These are phyloP conservation scores for Azemiops feae DNA, from an alignment of 2,113 vertebrate genomes.

Conservation along the genomic window DNA sequence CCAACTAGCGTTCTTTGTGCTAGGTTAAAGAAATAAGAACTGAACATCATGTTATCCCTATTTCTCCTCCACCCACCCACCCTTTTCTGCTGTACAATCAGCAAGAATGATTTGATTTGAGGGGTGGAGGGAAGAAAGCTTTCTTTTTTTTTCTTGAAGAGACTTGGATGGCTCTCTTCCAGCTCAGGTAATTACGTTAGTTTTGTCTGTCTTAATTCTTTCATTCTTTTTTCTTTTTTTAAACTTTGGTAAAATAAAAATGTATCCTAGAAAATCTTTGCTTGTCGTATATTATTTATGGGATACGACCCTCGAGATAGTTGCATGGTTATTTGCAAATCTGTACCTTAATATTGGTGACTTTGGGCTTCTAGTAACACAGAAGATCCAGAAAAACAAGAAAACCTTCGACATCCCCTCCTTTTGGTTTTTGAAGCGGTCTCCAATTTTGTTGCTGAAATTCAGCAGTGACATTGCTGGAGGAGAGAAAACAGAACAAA, in stretches of 20 bases:
- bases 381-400: neutral
- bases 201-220: conserved; percentile 24
- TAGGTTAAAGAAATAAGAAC: conserved; percentile 14
- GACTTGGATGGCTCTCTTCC: conserved; percentile 10
- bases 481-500: neutral
- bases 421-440: neutral
- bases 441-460: neutral
- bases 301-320: no score
- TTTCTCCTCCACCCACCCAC: neutral
- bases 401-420: neutral
- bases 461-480: neutral
- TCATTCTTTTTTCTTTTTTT: neutral
- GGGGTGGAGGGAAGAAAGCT: neutral
- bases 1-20: neutral
- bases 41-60: neutral
- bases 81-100: neutral
- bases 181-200: conserved; percentile 26
- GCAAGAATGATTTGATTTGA: neutral
- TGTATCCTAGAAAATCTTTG: neutral
- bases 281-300: neutral
- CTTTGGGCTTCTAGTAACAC: no score
- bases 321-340: neutral
- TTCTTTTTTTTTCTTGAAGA: neutral
- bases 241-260: neutral
- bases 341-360: neutral